These are phyloP conservation scores for Hexactinellida sp. DNA, from an alignment of 37 sponge, comb jelly and placozoan species.

Conservation along the genomic window DNA sequence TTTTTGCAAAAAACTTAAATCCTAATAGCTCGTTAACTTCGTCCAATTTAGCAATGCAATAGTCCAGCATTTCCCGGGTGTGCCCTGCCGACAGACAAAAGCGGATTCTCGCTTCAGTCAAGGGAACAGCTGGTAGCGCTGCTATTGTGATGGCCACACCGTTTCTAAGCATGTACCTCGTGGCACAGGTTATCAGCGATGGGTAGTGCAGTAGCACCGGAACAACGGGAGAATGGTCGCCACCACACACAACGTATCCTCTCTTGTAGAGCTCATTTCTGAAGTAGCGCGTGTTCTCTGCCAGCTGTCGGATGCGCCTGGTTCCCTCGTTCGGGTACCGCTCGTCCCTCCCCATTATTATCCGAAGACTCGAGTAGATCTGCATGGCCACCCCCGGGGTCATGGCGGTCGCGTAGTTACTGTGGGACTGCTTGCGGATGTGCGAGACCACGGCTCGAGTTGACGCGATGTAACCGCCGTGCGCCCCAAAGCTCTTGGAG, in stretches of 20 bases:
- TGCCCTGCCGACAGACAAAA: conserved; percentile 77
- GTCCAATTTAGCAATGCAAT: neutral
- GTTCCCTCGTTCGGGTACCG: conserved; percentile 26
- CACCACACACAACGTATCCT: conserved; percentile 17
- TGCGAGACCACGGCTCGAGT: conserved; percentile 69
- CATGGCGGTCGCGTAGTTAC: conserved; percentile 66
- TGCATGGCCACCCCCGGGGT: conserved; percentile 64
- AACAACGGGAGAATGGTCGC: conserved; percentile 21
- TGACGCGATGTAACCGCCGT: conserved; percentile 94
- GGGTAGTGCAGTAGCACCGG: conserved; percentile 36
- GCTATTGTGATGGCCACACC: conserved; percentile 85
- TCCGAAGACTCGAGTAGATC: conserved; percentile 41
- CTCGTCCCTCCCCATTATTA: conserved; percentile 87
- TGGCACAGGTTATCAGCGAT: conserved; percentile 25
- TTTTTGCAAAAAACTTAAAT: neutral
- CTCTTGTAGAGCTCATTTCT: neutral
- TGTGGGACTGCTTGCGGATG: conserved; percentile 62
- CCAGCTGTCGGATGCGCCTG: conserved; percentile 36
- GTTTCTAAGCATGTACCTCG: conserved; percentile 39
- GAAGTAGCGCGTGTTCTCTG: conserved; percentile 34
- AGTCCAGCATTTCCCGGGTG: conserved; percentile 86
- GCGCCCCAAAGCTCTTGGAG: conserved; percentile 93
- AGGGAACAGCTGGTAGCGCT: conserved; percentile 83
- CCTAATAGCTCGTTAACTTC: neutral
- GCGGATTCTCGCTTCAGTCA: conserved; percentile 54